Conservation (phyloP, 2,888 invertebrate species). For the Zygaena filipendulae region DNA sequence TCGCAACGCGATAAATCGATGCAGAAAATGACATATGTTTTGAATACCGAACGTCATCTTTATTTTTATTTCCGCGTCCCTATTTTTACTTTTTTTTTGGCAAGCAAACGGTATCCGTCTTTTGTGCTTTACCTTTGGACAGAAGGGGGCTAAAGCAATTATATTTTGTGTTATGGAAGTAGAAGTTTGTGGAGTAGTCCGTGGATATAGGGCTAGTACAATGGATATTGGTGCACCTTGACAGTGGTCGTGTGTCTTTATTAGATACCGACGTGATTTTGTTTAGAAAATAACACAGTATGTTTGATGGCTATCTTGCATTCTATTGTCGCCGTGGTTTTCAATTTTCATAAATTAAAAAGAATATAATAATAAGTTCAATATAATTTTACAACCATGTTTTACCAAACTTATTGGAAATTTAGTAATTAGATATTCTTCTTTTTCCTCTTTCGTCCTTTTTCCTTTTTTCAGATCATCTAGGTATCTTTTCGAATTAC, state of each 20-base stretch:
- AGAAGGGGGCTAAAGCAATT: constrained; percentile 58
- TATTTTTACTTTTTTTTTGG: constrained; percentile 26
- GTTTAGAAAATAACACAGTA: constrained; percentile 36
- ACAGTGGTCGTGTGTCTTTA: constrained; percentile 45
- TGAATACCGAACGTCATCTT: constrained; percentile 55
- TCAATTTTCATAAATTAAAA: too few relatives aligned
- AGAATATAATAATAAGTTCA: too few relatives aligned
- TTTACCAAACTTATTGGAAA: too few relatives aligned
- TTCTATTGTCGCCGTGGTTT: too few relatives aligned
- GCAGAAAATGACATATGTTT: constrained; percentile 61
- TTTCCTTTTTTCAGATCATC: too few relatives aligned
- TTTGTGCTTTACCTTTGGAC: constrained; percentile 23
- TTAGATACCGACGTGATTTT: constrained; percentile 38
- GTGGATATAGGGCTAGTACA: too few relatives aligned
- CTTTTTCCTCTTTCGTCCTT: too few relatives aligned
- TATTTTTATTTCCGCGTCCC: constrained; percentile 25
- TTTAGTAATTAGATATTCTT: too few relatives aligned
- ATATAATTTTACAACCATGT: too few relatives aligned
- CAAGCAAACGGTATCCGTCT: constrained; percentile 21
- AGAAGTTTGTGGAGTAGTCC: constrained; percentile 29
- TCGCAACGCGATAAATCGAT: constrained; percentile 51
- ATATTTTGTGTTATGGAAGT: constrained; percentile 42
- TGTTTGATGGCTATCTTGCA: too few relatives aligned
- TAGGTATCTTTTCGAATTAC: too few relatives aligned
- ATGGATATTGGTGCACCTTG: constrained; percentile 41